Percentiles rank a stretch among this genome's conserved stretches.
Evolutionary conservation across 1,140 invertebrate genomes (phyloP).

Genomic region (Odontomachus brunneus): DNA sequence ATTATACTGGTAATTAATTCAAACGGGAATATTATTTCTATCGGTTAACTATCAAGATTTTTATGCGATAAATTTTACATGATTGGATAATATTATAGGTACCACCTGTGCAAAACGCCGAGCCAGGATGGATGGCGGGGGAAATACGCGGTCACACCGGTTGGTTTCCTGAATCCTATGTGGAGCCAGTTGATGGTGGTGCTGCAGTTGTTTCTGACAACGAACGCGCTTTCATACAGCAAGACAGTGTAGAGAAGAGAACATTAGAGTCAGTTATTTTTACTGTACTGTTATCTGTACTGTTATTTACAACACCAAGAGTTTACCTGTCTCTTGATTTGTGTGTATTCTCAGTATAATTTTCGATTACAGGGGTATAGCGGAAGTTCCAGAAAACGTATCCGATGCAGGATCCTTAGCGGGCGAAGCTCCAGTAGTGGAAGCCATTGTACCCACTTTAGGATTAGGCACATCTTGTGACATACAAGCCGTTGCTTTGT

Average conservation of each 20-base stretch:
- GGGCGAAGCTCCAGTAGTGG: constrained; percentile 80
- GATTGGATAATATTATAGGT: constrained; percentile 86
- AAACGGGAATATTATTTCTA: not conserved
- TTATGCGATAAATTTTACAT: not conserved
- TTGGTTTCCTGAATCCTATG: constrained; percentile 99
- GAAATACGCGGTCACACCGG: constrained; percentile 94
- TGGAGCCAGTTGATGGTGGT: constrained; percentile 90
- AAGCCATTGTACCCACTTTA: constrained; percentile 78
- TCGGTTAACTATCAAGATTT: not conserved
- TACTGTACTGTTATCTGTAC: not conserved
- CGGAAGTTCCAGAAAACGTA: constrained; percentile 90
- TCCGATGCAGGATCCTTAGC: constrained; percentile 85
- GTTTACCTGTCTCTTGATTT: not conserved
- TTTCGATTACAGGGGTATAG: constrained; percentile 87
- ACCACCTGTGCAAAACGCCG: constrained; percentile 93
- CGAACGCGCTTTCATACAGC: constrained; percentile 78
- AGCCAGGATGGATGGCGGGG: constrained; percentile 99
- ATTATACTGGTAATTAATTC: constrained; percentile 90
- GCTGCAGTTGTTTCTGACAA: constrained; percentile 34
- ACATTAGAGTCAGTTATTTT: constrained; percentile 83
- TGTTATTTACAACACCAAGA: not conserved
- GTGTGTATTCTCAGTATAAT: too few species aligned
- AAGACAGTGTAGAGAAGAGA: constrained; percentile 84
- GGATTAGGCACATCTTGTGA: constrained; percentile 83
- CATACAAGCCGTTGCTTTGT: constrained; percentile 87